These are phyloP conservation scores for Therioaphis trifolii DNA, from an alignment of 2,888 invertebrate genomes.

Conservation along the genomic window DNA sequence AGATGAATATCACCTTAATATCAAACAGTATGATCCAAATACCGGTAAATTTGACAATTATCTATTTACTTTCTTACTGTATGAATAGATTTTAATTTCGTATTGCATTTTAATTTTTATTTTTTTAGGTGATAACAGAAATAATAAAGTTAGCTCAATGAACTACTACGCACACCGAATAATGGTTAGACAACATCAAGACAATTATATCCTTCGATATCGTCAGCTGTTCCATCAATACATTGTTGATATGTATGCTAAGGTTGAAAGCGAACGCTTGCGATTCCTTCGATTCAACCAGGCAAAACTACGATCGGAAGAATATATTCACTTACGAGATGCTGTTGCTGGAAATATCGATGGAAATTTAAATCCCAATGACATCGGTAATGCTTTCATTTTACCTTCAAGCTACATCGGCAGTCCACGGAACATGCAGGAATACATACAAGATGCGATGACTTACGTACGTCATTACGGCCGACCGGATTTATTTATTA, in stretches of 20 bases:
- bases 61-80: too few relatives aligned
- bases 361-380: slow-evolving; percentile 65
- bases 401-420: slow-evolving; percentile 67
- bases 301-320: slow-evolving; percentile 66
- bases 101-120: too few relatives aligned
- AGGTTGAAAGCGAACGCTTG: slow-evolving; percentile 68
- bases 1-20: too few relatives aligned
- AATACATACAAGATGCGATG: slow-evolving; percentile 67
- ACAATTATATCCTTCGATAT: slow-evolving; percentile 66
- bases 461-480: too few relatives aligned
- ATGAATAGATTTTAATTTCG: too few relatives aligned
- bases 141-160: too few relatives aligned
- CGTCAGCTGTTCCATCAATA: slow-evolving; percentile 67
- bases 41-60: too few relatives aligned
- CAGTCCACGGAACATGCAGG: slow-evolving; percentile 67
- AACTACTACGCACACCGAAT: too few relatives aligned
- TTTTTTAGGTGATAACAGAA: too few relatives aligned
- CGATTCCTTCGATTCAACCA: slow-evolving; percentile 67
- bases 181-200: slow-evolving; percentile 64
- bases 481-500: too few relatives aligned
- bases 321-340: slow-evolving; percentile 67
- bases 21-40: too few relatives aligned
- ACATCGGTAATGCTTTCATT: slow-evolving; percentile 66
- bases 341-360: too few relatives aligned
- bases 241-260: slow-evolving; percentile 68